A percentile compares a stretch with the other conserved stretches of the same genome.
phyloP scores from a whole-genome alignment of 2,797 vertebrate species.

The Numenius phaeopus region DNA sequence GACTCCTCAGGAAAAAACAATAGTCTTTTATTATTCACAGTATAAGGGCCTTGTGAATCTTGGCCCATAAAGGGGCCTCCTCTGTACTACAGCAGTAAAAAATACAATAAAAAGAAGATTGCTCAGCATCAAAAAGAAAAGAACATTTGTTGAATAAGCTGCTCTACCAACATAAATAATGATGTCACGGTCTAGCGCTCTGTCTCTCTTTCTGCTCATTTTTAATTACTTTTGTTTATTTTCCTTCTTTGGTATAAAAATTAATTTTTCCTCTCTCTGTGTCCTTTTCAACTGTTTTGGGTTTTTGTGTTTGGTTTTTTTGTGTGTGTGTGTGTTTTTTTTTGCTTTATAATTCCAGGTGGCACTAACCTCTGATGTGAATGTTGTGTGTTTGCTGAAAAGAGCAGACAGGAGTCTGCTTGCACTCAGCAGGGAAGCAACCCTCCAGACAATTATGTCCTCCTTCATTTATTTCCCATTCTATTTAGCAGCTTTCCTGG shows the following conservation, averaged over 20 bases:
- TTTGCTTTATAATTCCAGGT: not conserved
- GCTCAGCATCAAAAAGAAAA: not conserved
- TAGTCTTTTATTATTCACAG: not conserved
- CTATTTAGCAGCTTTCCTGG: not conserved
- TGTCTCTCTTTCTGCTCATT: not conserved
- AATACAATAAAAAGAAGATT: constrained; percentile 2
- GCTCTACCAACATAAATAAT: constrained; percentile 8
- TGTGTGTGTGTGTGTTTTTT: not conserved
- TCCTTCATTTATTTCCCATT: not conserved
- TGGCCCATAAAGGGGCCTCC: not conserved
- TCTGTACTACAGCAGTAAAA: not conserved
- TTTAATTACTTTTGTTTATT: not conserved
- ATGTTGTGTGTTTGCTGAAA: not conserved
- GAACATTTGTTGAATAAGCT: constrained; percentile 2
- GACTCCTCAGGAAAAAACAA: not conserved
- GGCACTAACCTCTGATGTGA: not conserved
- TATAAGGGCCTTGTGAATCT: not conserved
- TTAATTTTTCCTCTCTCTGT: not conserved
- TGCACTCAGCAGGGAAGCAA: not conserved
- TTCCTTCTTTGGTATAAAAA: not conserved
- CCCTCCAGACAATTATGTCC: not conserved
- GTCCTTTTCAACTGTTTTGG: not conserved
- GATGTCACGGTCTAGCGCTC: not conserved
- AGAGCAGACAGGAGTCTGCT: not conserved
- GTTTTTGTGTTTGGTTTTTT: not conserved